A percentile compares a stretch with the other conserved stretches of the same genome.
phyloP scores from a whole-genome alignment of 2,113 vertebrate genomes.

The Pithys albifrons region DNA sequence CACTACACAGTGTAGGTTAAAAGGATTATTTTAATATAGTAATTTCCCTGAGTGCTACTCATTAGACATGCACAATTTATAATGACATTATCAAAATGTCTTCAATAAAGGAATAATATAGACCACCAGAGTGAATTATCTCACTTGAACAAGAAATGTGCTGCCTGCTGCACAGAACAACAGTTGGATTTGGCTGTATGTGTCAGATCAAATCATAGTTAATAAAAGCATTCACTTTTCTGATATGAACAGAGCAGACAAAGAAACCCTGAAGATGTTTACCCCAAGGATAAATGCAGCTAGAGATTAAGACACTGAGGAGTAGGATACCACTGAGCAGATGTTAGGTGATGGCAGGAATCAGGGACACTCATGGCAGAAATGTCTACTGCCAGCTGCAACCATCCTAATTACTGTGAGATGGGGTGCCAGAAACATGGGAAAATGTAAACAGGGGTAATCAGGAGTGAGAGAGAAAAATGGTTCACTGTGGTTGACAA shows the following conservation, averaged over 20 bases:
- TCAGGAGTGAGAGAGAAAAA: neutral
- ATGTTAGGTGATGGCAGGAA: constrained; percentile 31
- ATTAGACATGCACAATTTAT: constrained; percentile 6
- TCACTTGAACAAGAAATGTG: neutral
- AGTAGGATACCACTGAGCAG: neutral
- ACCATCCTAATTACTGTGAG: neutral
- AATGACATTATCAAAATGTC: neutral
- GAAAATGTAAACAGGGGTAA: neutral
- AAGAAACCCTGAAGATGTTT: neutral
- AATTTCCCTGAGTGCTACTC: neutral
- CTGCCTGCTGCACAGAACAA: neutral
- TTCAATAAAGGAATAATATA: neutral
- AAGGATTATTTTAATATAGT: neutral
- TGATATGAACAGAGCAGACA: constrained; percentile 10
- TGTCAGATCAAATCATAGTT: constrained; percentile 23
- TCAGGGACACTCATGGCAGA: neutral
- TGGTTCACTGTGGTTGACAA: neutral
- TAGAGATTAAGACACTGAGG: neutral
- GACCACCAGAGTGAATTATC: constrained; percentile 12
- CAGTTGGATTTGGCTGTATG: neutral
- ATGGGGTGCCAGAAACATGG: neutral
- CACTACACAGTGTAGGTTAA: neutral
- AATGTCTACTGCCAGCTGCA: neutral
- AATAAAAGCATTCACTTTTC: neutral
- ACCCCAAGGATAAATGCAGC: constrained; percentile 5